Conservation (phyloP, 2,113 vertebrate genomes). For the Gymnobelideus leadbeateri region DNA sequence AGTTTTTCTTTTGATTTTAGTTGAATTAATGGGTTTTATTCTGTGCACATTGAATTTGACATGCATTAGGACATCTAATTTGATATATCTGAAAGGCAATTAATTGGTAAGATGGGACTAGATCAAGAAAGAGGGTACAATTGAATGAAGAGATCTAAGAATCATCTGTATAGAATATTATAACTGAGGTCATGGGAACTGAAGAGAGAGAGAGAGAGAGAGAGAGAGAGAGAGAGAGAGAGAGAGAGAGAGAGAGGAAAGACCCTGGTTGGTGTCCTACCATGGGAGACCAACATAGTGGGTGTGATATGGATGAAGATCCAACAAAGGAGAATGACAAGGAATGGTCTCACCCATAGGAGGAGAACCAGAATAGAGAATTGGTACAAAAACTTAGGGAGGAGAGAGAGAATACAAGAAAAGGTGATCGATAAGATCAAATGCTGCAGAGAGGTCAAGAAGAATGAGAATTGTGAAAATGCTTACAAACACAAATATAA, state of each 20-base stretch:
- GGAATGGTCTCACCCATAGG: neutral
- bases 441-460: neutral
- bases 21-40: neutral
- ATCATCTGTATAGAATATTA: neutral
- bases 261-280: neutral
- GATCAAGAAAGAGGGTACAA: neutral
- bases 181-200: neutral
- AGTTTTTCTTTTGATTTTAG: neutral
- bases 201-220: too few species aligned
- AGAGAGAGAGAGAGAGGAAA: neutral
- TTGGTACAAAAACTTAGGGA: neutral
- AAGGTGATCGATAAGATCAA: neutral
- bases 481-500: neutral
- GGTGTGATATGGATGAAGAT: neutral
- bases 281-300: neutral
- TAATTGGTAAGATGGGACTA: neutral
- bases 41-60: neutral
- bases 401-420: neutral
- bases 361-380: neutral
- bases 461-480: neutral
- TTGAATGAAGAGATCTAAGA: neutral
- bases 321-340: neutral
- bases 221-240: too few species aligned
- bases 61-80: neutral
- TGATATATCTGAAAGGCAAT: neutral